Evolutionary conservation across 2,888 invertebrate species (phyloP).

Genomic region (Cerceris rybyensis): DNA sequence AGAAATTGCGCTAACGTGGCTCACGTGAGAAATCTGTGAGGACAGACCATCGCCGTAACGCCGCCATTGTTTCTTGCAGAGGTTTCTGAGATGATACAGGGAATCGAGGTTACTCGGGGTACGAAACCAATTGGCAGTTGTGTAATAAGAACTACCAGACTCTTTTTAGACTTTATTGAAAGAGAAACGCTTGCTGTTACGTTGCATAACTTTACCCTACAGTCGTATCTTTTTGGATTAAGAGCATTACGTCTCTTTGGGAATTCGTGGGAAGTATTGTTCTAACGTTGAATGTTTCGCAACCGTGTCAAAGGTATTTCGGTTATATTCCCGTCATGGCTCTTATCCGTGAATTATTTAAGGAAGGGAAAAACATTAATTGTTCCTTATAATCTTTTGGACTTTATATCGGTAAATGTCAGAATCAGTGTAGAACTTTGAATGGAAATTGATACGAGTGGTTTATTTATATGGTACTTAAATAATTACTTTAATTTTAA

Average conservation of each 20-base stretch:
- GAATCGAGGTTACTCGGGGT: slow-evolving; percentile 52
- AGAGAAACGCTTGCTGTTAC: slow-evolving; percentile 14
- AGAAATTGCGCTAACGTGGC: slow-evolving; percentile 69
- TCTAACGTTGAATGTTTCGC: no score
- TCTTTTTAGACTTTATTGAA: slow-evolving; percentile 22
- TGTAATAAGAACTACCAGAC: slow-evolving; percentile 50
- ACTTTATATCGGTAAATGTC: no score
- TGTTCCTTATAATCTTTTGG: no score
- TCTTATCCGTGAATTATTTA: no score
- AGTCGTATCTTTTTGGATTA: not conserved
- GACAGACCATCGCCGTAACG: slow-evolving; percentile 43
- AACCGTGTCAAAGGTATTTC: no score
- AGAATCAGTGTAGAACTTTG: no score
- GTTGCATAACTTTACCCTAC: not conserved
- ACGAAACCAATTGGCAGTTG: slow-evolving; percentile 55
- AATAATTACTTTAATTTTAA: no score
- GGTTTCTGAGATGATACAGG: slow-evolving; percentile 46
- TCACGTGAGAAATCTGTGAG: slow-evolving; percentile 48
- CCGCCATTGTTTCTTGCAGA: slow-evolving; percentile 58
- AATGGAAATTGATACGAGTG: no score
- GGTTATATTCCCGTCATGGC: no score
- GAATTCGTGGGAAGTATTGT: not conserved
- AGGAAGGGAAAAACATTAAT: no score
- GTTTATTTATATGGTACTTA: no score
- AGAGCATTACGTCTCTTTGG: not conserved